Percentiles rank a stretch among this genome's conserved stretches.
phyloP scores from a whole-genome alignment of 2,113 vertebrate species.

The Pedetes capensis region DNA sequence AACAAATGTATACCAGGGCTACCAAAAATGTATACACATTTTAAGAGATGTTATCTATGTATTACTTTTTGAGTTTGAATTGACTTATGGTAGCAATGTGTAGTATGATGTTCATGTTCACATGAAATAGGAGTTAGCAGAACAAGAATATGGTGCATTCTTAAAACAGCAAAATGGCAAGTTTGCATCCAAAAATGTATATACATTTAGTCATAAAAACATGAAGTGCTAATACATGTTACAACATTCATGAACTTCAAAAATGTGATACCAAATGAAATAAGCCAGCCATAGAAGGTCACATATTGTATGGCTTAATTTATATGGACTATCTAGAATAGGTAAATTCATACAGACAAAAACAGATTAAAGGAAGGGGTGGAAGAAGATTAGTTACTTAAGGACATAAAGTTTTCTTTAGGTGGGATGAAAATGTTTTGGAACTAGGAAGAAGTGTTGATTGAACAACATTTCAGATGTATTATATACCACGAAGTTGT shows the following conservation, averaged over 20 bases:
- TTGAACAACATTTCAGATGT: not conserved
- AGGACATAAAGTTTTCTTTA: not conserved
- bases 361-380: not conserved
- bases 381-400: not conserved
- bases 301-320: not conserved
- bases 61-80: too few relatives aligned
- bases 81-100: too few relatives aligned
- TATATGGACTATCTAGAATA: slow-evolving; percentile 1
- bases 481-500: not conserved
- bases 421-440: not conserved
- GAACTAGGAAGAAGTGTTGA: not conserved
- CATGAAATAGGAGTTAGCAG: too few relatives aligned
- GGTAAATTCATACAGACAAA: not conserved
- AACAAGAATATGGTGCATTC: too few relatives aligned
- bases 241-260: not conserved
- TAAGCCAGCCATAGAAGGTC: not conserved
- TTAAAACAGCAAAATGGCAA: too few relatives aligned
- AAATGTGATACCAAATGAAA: not conserved
- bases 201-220: not conserved
- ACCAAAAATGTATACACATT: too few relatives aligned
- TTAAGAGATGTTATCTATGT: too few relatives aligned
- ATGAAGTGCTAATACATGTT: not conserved
- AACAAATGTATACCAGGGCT: not conserved
- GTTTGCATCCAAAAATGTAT: too few relatives aligned
- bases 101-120: too few relatives aligned